phyloP scores from a whole-genome alignment of 1,140 invertebrate species.

The Pachypeltis micranthus region DNA sequence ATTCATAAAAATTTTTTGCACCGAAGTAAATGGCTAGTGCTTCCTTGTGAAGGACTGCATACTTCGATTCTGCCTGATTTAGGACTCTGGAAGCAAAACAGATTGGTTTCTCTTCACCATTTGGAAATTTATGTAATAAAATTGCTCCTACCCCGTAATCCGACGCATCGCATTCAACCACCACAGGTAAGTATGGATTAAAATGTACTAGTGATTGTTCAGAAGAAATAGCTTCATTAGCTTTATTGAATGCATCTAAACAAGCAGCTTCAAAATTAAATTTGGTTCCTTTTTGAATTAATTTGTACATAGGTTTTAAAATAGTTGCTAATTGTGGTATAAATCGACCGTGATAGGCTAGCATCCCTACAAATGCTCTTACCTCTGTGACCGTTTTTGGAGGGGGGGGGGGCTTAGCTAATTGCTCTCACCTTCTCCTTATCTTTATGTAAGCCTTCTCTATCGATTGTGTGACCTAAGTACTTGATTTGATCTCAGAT shows the following conservation, averaged over 20 bases:
- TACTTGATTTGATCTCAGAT: conserved; percentile 27
- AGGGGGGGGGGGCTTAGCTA: conserved; percentile 20
- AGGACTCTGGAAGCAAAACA: conserved; percentile 36
- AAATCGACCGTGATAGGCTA: conserved; percentile 31
- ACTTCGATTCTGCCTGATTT: conserved; percentile 35
- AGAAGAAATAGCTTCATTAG: conserved; percentile 25
- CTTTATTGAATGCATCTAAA: background rate
- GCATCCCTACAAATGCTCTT: conserved; percentile 30
- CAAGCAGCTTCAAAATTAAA: background rate
- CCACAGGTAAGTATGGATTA: conserved; percentile 26
- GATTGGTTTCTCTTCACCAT: conserved; percentile 32
- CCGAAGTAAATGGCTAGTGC: conserved; percentile 38
- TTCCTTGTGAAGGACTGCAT: conserved; percentile 42
- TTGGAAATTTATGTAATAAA: conserved; percentile 24
- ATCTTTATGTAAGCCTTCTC: conserved; percentile 31
- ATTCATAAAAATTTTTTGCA: conserved; percentile 39
- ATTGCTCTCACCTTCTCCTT: conserved; percentile 30
- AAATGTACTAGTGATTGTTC: conserved; percentile 28
- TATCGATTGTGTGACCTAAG: conserved; percentile 30
- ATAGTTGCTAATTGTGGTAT: conserved; percentile 27
- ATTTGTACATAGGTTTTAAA: background rate
- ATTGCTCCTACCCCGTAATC: conserved; percentile 24
- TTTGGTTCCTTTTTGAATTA: conserved; percentile 4
- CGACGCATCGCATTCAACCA: conserved; percentile 30
- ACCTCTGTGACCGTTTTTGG: conserved; percentile 27